Conservation (phyloP, 2,797 vertebrate species). For the Varecia variegata region DNA sequence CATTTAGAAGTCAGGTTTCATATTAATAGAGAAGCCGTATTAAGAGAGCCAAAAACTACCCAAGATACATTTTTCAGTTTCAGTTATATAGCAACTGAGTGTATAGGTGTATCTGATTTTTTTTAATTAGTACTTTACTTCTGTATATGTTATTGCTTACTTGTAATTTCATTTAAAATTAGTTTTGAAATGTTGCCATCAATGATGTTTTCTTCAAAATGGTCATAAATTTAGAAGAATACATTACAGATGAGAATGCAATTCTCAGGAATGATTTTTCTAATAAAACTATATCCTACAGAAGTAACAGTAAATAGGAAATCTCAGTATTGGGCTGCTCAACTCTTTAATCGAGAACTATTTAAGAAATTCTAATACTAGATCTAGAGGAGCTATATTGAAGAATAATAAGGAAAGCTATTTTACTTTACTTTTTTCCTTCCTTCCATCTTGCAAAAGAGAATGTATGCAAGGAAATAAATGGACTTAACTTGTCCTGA, state of each 20-base stretch:
- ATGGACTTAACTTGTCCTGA: conserved; percentile 35
- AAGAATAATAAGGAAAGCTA: conserved; percentile 6
- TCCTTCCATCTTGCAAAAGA: conserved; percentile 33
- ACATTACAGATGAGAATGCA: not conserved
- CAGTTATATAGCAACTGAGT: not conserved
- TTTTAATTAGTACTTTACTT: not conserved
- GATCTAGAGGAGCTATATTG: not conserved
- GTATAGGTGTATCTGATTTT: not conserved
- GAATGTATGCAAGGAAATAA: conserved; percentile 21
- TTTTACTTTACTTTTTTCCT: not conserved
- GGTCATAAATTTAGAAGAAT: not conserved
- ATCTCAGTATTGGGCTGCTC: not conserved
- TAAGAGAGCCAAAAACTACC: not conserved
- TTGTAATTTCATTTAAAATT: conserved; percentile 41
- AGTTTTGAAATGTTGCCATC: conserved; percentile 41
- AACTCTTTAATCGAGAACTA: not conserved
- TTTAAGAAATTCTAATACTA: not conserved
- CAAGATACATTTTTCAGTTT: not conserved
- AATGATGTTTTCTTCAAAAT: not conserved
- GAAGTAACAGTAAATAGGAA: conserved; percentile 8
- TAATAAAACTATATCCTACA: not conserved
- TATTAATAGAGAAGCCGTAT: not conserved
- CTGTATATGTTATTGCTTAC: not conserved
- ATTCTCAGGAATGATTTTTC: conserved; percentile 27
- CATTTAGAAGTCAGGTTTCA: not conserved